A percentile compares a stretch with the other conserved stretches of the same genome.
Evolutionary conservation across 2,113 vertebrate genomes (phyloP).

Genomic region (Pica pica): DNA sequence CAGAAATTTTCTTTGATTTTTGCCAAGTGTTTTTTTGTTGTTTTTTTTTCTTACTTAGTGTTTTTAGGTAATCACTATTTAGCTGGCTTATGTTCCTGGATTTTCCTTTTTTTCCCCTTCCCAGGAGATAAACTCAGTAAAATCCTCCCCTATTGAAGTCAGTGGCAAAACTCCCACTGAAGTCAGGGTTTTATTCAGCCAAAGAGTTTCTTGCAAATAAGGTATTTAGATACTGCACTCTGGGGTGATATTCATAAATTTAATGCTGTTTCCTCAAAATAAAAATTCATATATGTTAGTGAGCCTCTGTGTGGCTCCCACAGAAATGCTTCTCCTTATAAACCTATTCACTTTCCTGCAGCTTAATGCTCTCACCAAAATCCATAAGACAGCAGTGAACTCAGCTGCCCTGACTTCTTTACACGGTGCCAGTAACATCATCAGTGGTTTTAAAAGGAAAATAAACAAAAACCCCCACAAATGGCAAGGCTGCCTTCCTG

Average conservation of each 20-base stretch:
- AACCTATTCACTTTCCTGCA: not conserved
- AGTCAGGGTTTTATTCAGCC: slow-evolving; percentile 8
- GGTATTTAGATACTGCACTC: slow-evolving; percentile 33
- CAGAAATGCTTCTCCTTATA: not conserved
- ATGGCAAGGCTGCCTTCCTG: not conserved
- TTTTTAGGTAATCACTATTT: slow-evolving; percentile 34
- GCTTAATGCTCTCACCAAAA: not conserved
- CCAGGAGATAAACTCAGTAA: slow-evolving; percentile 16
- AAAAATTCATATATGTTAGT: not conserved
- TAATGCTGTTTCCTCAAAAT: slow-evolving; percentile 31
- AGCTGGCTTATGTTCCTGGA: slow-evolving; percentile 11
- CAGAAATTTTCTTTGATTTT: slow-evolving; percentile 30
- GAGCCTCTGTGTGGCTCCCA: not conserved
- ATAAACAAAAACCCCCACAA: not conserved
- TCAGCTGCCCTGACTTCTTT: not conserved
- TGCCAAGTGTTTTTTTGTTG: not conserved
- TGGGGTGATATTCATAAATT: slow-evolving; percentile 23
- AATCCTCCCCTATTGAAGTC: slow-evolving; percentile 19
- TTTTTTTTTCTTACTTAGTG: not conserved
- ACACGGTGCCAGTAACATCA: rapidly evolving
- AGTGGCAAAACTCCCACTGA: slow-evolving; percentile 20
- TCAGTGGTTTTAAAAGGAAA: not conserved
- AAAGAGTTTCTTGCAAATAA: slow-evolving; percentile 35
- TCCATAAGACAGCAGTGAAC: not conserved
- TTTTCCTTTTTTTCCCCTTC: slow-evolving; percentile 9